Evolutionary conservation across 2,113 vertebrate species (phyloP).

Genomic region (Entomyzon cyanotis): DNA sequence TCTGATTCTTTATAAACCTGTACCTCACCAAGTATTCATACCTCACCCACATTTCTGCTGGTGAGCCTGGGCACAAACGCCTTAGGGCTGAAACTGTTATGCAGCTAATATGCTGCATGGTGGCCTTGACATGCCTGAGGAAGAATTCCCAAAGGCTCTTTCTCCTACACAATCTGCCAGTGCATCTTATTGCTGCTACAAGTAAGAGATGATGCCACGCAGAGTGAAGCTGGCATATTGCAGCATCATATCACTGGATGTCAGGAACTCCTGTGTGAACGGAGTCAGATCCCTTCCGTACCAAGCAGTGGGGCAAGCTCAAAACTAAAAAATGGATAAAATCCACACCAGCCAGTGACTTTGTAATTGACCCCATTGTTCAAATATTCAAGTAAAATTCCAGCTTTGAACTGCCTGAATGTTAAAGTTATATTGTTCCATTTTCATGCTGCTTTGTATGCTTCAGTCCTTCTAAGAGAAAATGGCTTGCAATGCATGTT

Average conservation of each 20-base stretch:
- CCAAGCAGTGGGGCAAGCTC: neutral
- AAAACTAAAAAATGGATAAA: neutral
- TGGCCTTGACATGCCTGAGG: neutral
- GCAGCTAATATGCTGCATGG: neutral
- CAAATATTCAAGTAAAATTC: neutral
- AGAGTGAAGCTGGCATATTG: neutral
- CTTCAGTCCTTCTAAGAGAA: neutral
- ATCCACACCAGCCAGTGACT: neutral
- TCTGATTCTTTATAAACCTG: neutral
- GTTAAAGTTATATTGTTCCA: neutral
- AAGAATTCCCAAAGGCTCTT: neutral
- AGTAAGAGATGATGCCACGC: neutral
- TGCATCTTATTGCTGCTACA: neutral
- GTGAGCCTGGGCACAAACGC: neutral
- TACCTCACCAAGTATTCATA: neutral
- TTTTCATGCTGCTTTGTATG: neutral
- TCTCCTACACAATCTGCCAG: neutral
- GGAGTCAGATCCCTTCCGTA: neutral
- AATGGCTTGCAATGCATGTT: neutral
- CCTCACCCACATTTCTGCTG: neutral
- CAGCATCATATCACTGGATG: rapidly evolving
- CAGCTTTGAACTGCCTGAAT: neutral
- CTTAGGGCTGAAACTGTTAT: neutral
- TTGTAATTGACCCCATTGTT: neutral
- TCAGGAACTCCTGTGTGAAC: neutral